Base-by-base conservation (phyloP, 2,888 invertebrate species). In the Andrena minutula region DNA sequence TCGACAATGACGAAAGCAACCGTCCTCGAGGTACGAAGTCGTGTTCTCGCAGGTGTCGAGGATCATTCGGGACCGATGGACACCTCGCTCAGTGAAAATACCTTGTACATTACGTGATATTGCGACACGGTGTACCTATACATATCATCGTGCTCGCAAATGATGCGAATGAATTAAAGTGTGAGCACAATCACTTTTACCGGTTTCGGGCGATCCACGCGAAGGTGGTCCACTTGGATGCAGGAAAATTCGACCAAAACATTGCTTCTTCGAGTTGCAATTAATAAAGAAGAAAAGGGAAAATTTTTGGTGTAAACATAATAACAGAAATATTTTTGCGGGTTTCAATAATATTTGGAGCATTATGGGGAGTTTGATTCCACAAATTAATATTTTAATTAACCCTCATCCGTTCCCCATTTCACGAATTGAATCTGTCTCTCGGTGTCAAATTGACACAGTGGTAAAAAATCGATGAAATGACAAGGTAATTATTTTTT, bases 81-180 rank as follows among this genome's bases (percentile, higher is more conserved):
- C 63, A 51, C 41, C 63, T 75, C 71, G 32, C 71, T 75, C 53
- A 64, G 35, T 12, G 20, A 16, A n/a, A 26, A 64, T 71, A 51
- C n/a, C 51, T 64, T 63, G 53, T 68, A 63, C 8, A 23, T 56
- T 75, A 80, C 49, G 28, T 8, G 49, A 51, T 56, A 58, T 75
- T 75, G 71, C 68, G 47, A 75, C 61, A 72, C 26, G 8, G 23
- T 30, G 26, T 53, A 26, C 26, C 26, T 26, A 35, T 12, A 60
- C 16, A 16, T 49, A 28, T 75, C 71, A 79, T 81, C 65, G 61
- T 26, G 41, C 35, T 47, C 75, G 23, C 75, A 75, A 82, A 75
- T 56, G 71, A 75, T 82, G 74, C 66, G 79, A 82, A 70, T 64
- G 61, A 72, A 75, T 75, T 70, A 63, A 63, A 28, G 49, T 49